phyloP scores from a whole-genome alignment of 2,113 vertebrate genomes.

The Corvus cornix region DNA sequence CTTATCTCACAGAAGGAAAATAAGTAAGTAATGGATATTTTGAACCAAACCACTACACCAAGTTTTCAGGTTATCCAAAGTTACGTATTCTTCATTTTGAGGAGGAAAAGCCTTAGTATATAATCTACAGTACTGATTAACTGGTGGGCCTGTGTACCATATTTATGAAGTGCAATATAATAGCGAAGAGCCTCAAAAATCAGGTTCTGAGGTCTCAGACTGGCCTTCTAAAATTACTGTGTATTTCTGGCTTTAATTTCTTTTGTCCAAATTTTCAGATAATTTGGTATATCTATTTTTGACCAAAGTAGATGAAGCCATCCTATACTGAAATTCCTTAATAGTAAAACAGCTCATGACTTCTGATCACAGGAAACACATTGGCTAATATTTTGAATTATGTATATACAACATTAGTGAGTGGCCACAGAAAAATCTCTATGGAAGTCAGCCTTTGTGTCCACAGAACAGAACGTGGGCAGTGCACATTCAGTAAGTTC shows the following conservation, averaged over 20 bases:
- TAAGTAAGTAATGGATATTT: no score
- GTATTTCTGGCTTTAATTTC: background rate
- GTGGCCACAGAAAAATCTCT: background rate
- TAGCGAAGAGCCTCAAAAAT: background rate
- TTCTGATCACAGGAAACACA: background rate
- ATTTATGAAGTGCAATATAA: background rate
- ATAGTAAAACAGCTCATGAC: background rate
- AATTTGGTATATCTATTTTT: background rate
- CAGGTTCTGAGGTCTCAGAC: background rate
- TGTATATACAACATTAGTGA: rapidly evolving
- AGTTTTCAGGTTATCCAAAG: background rate
- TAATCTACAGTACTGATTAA: background rate
- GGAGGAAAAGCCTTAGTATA: background rate
- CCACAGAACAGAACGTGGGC: background rate
- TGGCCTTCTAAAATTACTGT: background rate
- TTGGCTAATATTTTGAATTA: background rate
- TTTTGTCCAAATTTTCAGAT: background rate
- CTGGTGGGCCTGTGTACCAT: background rate
- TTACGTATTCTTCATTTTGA: background rate
- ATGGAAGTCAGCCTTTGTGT: background rate
- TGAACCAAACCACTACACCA: background rate
- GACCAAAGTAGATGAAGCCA: background rate
- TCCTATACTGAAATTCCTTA: background rate
- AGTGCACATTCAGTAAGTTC: background rate
- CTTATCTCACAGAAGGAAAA: no score